Evolutionary conservation across 2,797 vertebrate genomes (phyloP).

Genomic region (Telmatherina bonti): DNA sequence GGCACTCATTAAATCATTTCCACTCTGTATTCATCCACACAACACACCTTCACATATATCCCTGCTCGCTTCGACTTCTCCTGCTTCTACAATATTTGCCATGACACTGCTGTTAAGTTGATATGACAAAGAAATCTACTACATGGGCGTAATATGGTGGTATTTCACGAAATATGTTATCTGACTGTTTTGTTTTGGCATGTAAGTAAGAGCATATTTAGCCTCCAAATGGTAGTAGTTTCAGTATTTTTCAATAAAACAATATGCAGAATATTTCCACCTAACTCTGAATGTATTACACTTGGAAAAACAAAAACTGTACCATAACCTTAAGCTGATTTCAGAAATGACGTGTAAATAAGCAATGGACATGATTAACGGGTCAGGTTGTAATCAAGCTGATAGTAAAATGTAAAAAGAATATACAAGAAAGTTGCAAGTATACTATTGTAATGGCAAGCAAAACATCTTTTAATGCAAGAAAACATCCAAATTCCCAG

Average conservation of each 20-base stretch:
- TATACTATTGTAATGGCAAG: no score
- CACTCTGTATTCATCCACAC: conserved; percentile 34
- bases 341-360: background rate
- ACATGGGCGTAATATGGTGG: no score
- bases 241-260: background rate
- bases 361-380: background rate
- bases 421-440: no score
- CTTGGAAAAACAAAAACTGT: no score
- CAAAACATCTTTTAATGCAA: no score
- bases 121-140: no score
- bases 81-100: conserved; percentile 26
- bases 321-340: background rate
- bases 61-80: conserved; percentile 15
- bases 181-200: no score
- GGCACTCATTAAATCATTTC: conserved; percentile 45
- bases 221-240: background rate
- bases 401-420: background rate
- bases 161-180: no score
- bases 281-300: background rate
- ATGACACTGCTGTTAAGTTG: conserved; percentile 37
- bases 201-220: no score
- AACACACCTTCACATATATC: conserved; percentile 15
- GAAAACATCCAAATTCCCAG: no score
- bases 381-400: background rate
- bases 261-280: background rate